phyloP scores from a whole-genome alignment of 2,888 invertebrate genomes.

The Drosophila mayaguana region DNA sequence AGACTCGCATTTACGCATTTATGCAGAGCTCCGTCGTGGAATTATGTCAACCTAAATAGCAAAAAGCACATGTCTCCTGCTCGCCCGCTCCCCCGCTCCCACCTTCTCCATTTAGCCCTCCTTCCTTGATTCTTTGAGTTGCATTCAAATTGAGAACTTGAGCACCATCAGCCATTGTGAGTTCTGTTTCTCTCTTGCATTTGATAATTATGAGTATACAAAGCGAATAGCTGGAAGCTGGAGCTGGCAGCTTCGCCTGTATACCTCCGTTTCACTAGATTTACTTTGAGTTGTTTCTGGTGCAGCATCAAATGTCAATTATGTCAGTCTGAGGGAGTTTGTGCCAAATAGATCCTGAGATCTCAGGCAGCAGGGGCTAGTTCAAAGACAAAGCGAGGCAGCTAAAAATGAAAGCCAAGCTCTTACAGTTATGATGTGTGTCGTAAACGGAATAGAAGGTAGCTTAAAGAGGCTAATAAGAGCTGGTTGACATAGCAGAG shows the following conservation, averaged over 20 bases:
- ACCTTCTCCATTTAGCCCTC: neutral
- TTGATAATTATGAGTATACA: slow-evolving; percentile 1
- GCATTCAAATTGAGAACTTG: neutral
- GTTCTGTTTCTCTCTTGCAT: neutral
- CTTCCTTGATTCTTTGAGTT: slow-evolving; percentile 19
- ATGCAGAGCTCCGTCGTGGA: slow-evolving; percentile 1
- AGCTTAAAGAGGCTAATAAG: no score
- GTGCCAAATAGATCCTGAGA: neutral
- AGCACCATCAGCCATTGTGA: neutral
- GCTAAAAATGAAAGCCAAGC: no score
- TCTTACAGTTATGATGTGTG: no score
- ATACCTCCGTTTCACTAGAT: neutral
- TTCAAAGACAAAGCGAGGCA: neutral
- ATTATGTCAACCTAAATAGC: slow-evolving; percentile 41
- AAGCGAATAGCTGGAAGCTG: neutral
- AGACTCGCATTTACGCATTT: slow-evolving; percentile 23
- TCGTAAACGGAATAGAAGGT: no score
- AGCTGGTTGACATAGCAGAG: no score
- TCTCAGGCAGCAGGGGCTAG: neutral
- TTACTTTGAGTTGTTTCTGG: neutral
- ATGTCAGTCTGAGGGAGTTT: neutral
- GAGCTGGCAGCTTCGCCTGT: neutral
- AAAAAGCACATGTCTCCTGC: slow-evolving; percentile 16
- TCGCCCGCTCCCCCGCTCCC: neutral
- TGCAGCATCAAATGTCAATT: no score